phyloP scores from a whole-genome alignment of 1,140 invertebrate species.

The Papilio helenus region DNA sequence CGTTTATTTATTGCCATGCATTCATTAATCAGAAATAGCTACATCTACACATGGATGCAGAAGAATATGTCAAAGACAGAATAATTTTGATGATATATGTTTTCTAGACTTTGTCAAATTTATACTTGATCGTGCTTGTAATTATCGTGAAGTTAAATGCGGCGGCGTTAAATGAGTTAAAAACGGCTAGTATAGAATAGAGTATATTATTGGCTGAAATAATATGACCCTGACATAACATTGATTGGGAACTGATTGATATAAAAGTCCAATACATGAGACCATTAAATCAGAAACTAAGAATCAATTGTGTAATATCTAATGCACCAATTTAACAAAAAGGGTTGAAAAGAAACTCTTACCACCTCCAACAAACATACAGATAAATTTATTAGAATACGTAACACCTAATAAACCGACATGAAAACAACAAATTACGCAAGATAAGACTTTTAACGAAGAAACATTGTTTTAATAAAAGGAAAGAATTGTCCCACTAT shows the following conservation, averaged over 20 bases:
- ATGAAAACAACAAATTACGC: neutral
- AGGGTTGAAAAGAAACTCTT: neutral
- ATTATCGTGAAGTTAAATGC: neutral
- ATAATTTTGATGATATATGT: conserved; percentile 12
- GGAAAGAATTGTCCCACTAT: neutral
- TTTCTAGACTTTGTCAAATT: neutral
- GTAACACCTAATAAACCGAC: neutral
- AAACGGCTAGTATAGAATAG: neutral
- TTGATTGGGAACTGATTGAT: neutral
- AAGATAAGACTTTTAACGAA: neutral
- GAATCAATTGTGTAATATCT: neutral
- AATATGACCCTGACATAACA: neutral
- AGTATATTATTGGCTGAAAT: neutral
- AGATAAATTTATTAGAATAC: neutral
- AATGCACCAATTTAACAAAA: neutral
- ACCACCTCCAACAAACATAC: neutral
- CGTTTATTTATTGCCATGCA: conserved; percentile 25
- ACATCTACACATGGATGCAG: conserved; percentile 41
- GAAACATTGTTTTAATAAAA: neutral
- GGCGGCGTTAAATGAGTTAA: too few species aligned
- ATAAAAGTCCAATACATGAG: neutral
- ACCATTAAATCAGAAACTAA: neutral
- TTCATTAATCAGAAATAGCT: conserved; percentile 41
- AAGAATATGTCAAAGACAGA: conserved; percentile 25
- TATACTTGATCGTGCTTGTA: neutral